Base-by-base conservation (phyloP, 2,888 invertebrate genomes). In the Brachycybe producta region DNA sequence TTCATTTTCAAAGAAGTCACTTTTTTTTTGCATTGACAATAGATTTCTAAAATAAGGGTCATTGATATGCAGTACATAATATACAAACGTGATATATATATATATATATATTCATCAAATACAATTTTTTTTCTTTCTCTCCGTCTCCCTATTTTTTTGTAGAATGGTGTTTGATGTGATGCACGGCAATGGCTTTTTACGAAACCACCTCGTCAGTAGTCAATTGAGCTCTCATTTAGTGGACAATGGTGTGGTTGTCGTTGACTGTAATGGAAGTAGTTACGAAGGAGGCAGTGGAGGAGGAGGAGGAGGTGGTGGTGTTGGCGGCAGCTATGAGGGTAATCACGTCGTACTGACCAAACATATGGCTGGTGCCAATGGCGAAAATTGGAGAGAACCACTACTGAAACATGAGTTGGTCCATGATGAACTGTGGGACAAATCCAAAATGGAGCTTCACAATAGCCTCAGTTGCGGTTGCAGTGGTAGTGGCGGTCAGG, bases 401-500 rank as follows among this genome's bases (percentile, higher is more conserved):
- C 39, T 53, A n/a, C 42, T 53, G 3, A 38, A 34, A 8, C 53
- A 53, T 30, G 42, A 50, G 19, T 35, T 39, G 34, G 27, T 21
- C 42, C 41, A 49, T 5, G 48, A 40, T 15, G 38, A 42, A 41
- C 7, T 19, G 21, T 41, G 41, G n/a, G n/a, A n/a, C n/a, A n/a
- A n/a, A n/a, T n/a, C n/a, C n/a, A n/a, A n/a, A n/a, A 32, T 13
- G 13, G 13, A 32, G 32, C 13, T 32, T 32, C 8, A 11, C 11
- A 8, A 32, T 32, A 32, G n/a, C n/a, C n/a, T 5, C 5, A 13
- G 21, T 5, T 7, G 13, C 17, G 17, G 17, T 11, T 11, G 7
- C n/a, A 13, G 23, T n/a, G 17, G 26, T n/a, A 19, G 48, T n/a
- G 42, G 19, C 19, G 75, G 75, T 40, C 71, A 75, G 57, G 72